A percentile compares a stretch with the other conserved stretches of the same genome.
These are phyloP conservation scores for Rhineura floridana DNA, from an alignment of 2,113 vertebrate species.

Conservation along the genomic window DNA sequence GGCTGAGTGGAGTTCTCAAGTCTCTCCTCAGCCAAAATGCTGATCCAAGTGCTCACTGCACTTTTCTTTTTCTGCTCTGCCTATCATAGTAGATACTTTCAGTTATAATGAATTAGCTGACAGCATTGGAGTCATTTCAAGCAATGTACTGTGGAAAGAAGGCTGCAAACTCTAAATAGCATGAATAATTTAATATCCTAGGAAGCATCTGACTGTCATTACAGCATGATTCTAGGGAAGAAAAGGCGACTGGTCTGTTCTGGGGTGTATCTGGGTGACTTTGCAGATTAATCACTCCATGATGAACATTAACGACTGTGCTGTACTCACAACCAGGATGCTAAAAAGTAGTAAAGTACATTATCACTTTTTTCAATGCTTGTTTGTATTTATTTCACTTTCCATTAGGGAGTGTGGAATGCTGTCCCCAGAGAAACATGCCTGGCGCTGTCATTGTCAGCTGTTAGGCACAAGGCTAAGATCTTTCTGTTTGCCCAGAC, in stretches of 20 bases:
- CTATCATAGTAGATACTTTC: background rate
- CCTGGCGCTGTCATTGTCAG: background rate
- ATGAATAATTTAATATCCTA: conserved; percentile 26
- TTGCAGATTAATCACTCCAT: background rate
- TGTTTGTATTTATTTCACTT: background rate
- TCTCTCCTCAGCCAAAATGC: background rate
- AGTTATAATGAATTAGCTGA: background rate
- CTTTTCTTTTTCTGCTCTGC: background rate
- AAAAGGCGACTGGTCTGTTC: background rate
- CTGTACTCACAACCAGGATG: background rate
- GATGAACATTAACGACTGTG: background rate
- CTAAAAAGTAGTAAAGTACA: background rate
- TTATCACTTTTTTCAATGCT: background rate
- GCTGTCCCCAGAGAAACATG: background rate
- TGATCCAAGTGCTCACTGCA: background rate
- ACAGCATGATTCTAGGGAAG: background rate
- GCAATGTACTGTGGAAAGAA: background rate
- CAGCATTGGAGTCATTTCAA: conserved; percentile 12
- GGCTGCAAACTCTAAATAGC: conserved; percentile 1
- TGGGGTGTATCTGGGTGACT: background rate
- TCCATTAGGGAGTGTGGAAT: background rate
- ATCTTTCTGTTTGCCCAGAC: no score
- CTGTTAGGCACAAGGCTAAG: background rate
- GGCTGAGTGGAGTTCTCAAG: background rate
- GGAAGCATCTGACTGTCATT: background rate